Evolutionary conservation across 1,140 invertebrate species (phyloP).

Genomic region (Mesaphorura yosii): DNA sequence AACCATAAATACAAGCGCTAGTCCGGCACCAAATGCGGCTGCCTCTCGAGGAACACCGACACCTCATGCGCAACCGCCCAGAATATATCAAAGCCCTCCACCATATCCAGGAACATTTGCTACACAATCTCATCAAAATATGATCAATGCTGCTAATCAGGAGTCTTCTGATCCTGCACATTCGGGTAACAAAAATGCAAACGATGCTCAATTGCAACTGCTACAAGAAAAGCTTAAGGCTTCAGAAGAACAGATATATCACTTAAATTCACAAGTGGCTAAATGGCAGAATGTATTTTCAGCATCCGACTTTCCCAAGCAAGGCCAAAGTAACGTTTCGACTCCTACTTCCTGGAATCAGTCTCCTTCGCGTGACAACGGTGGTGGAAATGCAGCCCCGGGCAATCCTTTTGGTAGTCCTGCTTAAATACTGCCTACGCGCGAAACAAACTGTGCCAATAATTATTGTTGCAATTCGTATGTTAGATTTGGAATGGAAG

Average conservation of each 20-base stretch:
- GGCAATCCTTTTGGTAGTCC: not conserved
- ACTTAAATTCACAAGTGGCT: constrained; percentile 18
- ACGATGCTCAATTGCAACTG: constrained; percentile 15
- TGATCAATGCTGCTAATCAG: no score
- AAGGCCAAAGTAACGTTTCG: constrained; percentile 39
- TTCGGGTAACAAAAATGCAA: constrained; percentile 1
- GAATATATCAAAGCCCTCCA: not conserved
- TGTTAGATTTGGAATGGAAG: constrained; percentile 74
- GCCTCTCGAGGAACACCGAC: no score
- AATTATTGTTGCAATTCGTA: no score
- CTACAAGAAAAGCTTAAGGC: constrained; percentile 26
- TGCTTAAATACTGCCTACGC: constrained; percentile 52
- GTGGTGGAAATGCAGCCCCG: constrained; percentile 2
- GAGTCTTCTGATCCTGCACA: no score
- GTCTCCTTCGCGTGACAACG: no score
- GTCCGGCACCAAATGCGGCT: constrained; percentile 20
- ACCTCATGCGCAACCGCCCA: no score
- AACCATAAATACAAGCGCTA: constrained; percentile 33
- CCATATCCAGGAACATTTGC: not conserved
- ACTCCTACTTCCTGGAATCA: constrained; percentile 29
- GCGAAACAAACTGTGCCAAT: constrained; percentile 66
- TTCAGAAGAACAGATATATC: constrained; percentile 28
- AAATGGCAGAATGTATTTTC: constrained; percentile 47
- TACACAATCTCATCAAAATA: not conserved
- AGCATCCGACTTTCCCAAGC: constrained; percentile 82